Percentiles rank a stretch among this genome's conserved stretches.
Evolutionary conservation across 2,113 vertebrate species (phyloP).

Genomic region (Chelonoidis abingdonii): DNA sequence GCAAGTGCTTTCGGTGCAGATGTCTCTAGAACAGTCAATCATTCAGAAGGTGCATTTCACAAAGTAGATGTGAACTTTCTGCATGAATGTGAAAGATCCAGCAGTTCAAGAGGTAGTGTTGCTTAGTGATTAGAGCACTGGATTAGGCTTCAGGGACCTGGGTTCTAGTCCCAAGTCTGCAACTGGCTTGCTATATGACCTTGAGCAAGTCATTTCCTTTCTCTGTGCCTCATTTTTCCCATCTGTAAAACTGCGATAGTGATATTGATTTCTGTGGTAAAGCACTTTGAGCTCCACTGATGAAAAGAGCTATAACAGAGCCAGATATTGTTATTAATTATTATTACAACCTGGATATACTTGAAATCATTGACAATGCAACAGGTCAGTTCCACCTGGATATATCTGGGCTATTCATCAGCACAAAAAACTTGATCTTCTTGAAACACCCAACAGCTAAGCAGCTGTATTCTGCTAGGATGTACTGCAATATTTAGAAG

Average conservation of each 20-base stretch:
- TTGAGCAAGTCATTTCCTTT: background rate
- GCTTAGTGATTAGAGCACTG: background rate
- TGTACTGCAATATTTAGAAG: background rate
- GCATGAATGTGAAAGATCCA: background rate
- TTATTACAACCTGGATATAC: background rate
- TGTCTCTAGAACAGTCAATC: background rate
- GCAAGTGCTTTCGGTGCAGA: background rate
- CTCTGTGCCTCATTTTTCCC: background rate
- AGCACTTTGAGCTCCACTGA: background rate
- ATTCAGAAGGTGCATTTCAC: background rate
- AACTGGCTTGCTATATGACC: background rate
- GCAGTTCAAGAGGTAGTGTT: background rate
- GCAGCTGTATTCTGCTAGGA: background rate
- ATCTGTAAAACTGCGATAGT: background rate
- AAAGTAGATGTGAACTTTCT: background rate
- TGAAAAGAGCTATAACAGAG: background rate
- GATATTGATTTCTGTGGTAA: background rate
- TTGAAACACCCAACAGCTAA: background rate
- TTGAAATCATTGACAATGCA: background rate
- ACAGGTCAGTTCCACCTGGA: background rate
- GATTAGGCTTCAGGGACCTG: background rate
- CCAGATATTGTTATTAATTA: background rate
- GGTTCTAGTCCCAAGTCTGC: background rate
- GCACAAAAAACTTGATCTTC: background rate
- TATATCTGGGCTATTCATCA: background rate